A percentile compares a stretch with the other conserved stretches of the same genome.
These are phyloP conservation scores for Sarcophaga caerulescens DNA, from an alignment of 2,888 invertebrate genomes.

Conservation along the genomic window DNA sequence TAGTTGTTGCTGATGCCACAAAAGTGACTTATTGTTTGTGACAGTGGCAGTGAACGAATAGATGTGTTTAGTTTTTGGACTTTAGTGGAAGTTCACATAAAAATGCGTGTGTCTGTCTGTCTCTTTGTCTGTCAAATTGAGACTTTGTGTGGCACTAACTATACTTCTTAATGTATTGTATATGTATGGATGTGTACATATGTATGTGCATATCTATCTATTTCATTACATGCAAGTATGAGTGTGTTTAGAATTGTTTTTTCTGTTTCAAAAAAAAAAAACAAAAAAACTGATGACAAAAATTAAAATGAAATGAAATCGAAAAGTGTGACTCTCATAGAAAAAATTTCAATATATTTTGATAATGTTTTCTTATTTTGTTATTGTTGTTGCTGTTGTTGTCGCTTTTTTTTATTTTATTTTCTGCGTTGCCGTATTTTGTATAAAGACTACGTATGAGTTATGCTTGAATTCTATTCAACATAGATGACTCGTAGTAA, in stretches of 20 bases:
- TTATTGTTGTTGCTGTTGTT: background rate
- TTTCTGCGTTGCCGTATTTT: conserved; percentile 5
- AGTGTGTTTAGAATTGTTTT: conserved; percentile 37
- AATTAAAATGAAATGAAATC: conserved; percentile 49
- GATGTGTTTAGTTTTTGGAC: conserved; percentile 59
- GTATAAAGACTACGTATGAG: conserved; percentile 18
- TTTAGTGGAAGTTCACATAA: background rate
- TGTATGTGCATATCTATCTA: background rate
- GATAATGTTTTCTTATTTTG: conserved; percentile 1
- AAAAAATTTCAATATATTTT: conserved; percentile 45
- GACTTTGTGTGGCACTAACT: conserved; percentile 33
- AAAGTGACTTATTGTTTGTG: conserved; percentile 65
- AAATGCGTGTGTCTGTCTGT: background rate
- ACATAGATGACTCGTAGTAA: background rate
- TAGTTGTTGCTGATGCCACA: conserved; percentile 56
- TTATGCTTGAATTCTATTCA: conserved; percentile 50
- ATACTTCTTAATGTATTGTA: background rate
- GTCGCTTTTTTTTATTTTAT: background rate
- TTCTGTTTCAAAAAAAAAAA: background rate
- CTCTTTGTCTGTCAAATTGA: conserved; percentile 10
- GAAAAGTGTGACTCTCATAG: conserved; percentile 56
- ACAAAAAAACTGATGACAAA: conserved; percentile 2
- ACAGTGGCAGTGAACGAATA: conserved; percentile 63
- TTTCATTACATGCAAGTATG: conserved; percentile 2
- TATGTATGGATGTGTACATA: conserved; percentile 2